Evolutionary conservation across 1,140 invertebrate species (phyloP), one percentile per base, ranked within the genome.

Genomic region (Microplitis demolitor): DNA sequence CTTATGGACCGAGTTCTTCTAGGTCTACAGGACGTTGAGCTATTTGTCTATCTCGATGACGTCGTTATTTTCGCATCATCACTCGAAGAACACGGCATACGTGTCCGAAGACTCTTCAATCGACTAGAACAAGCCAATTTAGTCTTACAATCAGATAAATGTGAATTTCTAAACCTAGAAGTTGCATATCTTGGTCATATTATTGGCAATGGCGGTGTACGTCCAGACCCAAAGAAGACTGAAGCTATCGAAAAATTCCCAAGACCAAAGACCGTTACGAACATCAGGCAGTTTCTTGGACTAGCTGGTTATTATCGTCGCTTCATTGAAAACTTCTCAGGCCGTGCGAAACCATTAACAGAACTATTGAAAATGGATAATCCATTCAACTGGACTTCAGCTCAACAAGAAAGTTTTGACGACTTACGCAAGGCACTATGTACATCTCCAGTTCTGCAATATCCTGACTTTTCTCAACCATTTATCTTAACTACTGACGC

Each of bases 401-500:
- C 56, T 53, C 63, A 77, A 66, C 58, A 77, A 66, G 16, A 54
- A 9, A 33, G 39, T 24, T 24, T 24, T 24, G 24, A 24, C 24
- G 24, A 24, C 2, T 2, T 24, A 24, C 24, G 24, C 24, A 24
- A 24, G 2, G 24, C 24, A 24, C 2, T 24, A 24, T 24, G 24
- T 24, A 24, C 24, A 24, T 24, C 24, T 24, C 24, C 24, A 24
- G 24, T 24, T 24, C 2, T 24, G 24, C 24, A 24, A 24, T 24
- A 24, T 56, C 78, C 78, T 0, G 69, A 80, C 37, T 80, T 80
- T 39, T 33, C 60, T 11, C 37, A 76, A 56, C 67, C 69, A 8
- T 81, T 80, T 69, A 73, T 75, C 53, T 35, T 81, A 31, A 78
- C 77, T 0, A 76, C 76, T 3, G 79, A 82, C 61, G 76, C 79